Evolutionary conservation across 2,797 vertebrate genomes (phyloP).

Genomic region (Austrolebias charrua): DNA sequence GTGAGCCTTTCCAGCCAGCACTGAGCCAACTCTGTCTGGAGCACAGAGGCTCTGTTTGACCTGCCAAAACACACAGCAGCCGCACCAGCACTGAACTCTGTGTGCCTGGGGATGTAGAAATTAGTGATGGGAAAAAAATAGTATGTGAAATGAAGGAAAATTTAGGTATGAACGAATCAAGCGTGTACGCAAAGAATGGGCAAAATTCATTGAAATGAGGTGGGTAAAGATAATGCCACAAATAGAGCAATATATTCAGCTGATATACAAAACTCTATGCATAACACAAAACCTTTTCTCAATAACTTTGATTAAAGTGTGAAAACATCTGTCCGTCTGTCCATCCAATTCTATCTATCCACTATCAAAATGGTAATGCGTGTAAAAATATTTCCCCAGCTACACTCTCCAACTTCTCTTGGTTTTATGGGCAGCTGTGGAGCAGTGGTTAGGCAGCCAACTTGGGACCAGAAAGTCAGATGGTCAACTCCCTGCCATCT

Average conservation of each 20-base stretch:
- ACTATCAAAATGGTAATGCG: too few species aligned
- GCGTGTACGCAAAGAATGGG: slow-evolving; percentile 14
- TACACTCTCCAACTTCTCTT: too few species aligned
- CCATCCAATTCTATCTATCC: too few species aligned
- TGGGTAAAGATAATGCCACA: slow-evolving; percentile 24
- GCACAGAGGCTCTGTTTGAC: slow-evolving; percentile 51
- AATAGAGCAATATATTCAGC: slow-evolving; percentile 17
- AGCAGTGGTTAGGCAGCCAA: too few species aligned
- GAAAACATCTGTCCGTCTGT: too few species aligned
- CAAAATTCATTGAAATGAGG: slow-evolving; percentile 11
- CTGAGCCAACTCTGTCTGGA: slow-evolving; percentile 51
- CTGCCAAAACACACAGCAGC: slow-evolving; percentile 74
- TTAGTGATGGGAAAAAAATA: slow-evolving; percentile 17
- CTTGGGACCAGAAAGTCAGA: too few species aligned
- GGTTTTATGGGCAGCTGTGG: too few species aligned
- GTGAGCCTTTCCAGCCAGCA: slow-evolving; percentile 57
- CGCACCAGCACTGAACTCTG: slow-evolving; percentile 60
- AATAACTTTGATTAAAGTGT: slow-evolving; percentile 61
- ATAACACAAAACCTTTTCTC: too few species aligned
- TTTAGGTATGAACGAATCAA: slow-evolving; percentile 20
- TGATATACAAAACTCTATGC: background rate
- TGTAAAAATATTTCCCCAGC: too few species aligned
- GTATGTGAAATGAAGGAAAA: slow-evolving; percentile 35
- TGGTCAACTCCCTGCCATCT: too few species aligned
- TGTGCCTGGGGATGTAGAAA: slow-evolving; percentile 34